A percentile compares a stretch with the other conserved stretches of the same genome.
These are phyloP conservation scores for Hydrocynus forskahlii DNA, from an alignment of 2,797 vertebrate species.

Conservation along the genomic window DNA sequence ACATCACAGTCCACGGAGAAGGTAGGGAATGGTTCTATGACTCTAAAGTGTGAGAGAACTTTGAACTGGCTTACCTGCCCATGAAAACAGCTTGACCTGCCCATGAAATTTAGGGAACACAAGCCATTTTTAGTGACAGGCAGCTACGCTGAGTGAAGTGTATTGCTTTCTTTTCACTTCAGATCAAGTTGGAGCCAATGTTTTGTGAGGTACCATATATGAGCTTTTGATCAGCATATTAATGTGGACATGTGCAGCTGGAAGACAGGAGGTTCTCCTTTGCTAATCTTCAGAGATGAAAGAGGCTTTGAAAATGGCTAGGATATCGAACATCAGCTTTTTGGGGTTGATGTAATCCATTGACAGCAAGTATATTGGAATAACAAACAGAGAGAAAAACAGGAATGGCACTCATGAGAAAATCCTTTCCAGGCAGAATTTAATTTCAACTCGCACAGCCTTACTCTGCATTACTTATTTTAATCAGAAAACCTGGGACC, in stretches of 20 bases:
- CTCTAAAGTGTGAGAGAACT: conserved; percentile 23
- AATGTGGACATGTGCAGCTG: conserved; percentile 44
- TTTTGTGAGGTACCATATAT: conserved; percentile 17
- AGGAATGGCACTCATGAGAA: conserved; percentile 49
- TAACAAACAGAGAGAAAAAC: conserved; percentile 63
- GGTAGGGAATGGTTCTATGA: conserved; percentile 74
- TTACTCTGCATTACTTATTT: conserved; percentile 55
- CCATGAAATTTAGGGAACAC: conserved; percentile 1
- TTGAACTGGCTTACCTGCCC: conserved; percentile 11
- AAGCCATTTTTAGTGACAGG: conserved; percentile 18
- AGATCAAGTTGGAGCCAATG: conserved; percentile 27
- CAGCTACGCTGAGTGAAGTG: conserved; percentile 19
- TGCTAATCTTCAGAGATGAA: conserved; percentile 74
- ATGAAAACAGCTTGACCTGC: neutral
- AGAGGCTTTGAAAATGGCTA: conserved; percentile 75
- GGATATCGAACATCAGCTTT: conserved; percentile 67
- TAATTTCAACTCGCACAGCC: conserved; percentile 49
- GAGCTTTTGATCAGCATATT: conserved; percentile 45
- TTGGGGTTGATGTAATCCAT: conserved; percentile 77
- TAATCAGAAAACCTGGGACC: conserved; percentile 61
- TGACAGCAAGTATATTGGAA: conserved; percentile 69
- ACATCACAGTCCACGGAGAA: conserved; percentile 98
- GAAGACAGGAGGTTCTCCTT: conserved; percentile 61
- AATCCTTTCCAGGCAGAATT: conserved; percentile 59
- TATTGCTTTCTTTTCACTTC: conserved; percentile 34